Conservation (phyloP, 2,888 invertebrate species). For the Agrenia bidenticulata region DNA sequence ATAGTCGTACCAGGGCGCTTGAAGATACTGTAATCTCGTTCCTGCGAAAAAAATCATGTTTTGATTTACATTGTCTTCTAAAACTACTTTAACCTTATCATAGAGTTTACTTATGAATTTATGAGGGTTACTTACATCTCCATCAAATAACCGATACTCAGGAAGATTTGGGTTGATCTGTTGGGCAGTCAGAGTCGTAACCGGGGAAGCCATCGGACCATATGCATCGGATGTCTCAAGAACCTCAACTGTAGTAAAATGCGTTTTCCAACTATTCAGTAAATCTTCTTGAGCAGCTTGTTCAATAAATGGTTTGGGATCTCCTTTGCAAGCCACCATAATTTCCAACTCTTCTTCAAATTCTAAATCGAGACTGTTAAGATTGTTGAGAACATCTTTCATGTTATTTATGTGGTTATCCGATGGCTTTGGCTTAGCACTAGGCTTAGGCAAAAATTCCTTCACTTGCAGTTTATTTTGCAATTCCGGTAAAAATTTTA, state of each 20-base stretch:
- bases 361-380: conserved; percentile 36
- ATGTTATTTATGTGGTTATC: conserved; percentile 37
- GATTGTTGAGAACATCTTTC: conserved; percentile 32
- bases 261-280: conserved; percentile 74
- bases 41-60: conserved; percentile 23
- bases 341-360: conserved; percentile 46
- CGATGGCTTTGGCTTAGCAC: background rate
- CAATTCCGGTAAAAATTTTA: conserved; percentile 24
- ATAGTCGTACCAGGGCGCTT: conserved; percentile 36
- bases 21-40: conserved; percentile 45
- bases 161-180: conserved; percentile 49
- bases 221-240: conserved; percentile 28
- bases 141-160: conserved; percentile 44
- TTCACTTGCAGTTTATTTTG: background rate
- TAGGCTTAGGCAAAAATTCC: background rate
- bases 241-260: conserved; percentile 61
- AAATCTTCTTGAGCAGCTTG: conserved; percentile 62
- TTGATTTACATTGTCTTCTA: background rate
- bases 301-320: conserved; percentile 17
- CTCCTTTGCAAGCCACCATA: conserved; percentile 45
- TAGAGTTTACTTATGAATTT: no score
- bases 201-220: conserved; percentile 32
- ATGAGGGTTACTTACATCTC: conserved; percentile 18
- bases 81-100: no score
- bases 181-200: conserved; percentile 36